These are phyloP conservation scores for Folsomia candida DNA, from an alignment of 2,888 invertebrate species.

Conservation along the genomic window DNA sequence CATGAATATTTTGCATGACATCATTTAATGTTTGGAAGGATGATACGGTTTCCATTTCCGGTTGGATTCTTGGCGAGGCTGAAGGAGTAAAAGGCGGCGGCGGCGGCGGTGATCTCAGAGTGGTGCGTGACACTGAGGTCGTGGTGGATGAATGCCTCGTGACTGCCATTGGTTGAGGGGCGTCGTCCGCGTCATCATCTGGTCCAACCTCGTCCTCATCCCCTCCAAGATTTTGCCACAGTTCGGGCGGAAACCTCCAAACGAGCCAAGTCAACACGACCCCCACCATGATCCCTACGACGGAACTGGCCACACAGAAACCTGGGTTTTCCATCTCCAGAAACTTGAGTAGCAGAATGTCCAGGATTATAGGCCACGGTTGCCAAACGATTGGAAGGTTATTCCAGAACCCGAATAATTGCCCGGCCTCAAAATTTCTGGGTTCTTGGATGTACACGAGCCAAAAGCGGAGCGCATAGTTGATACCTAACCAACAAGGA, in stretches of 20 bases:
- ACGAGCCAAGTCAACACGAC: neutral
- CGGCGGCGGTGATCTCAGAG: too few species aligned
- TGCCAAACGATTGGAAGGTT: constrained; percentile 14
- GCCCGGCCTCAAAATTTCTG: constrained; percentile 16
- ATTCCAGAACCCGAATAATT: constrained; percentile 10
- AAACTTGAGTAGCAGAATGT: constrained; percentile 18
- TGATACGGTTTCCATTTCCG: too few species aligned
- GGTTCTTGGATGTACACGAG: constrained; percentile 18
- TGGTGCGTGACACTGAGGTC: too few species aligned
- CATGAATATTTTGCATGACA: too few species aligned
- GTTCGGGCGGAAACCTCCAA: neutral
- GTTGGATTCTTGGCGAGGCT: too few species aligned
- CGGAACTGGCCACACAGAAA: neutral
- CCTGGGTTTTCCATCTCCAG: neutral
- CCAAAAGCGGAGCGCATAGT: constrained; percentile 7
- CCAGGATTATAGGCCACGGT: constrained; percentile 23
- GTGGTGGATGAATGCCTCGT: too few species aligned
- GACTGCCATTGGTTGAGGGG: too few species aligned
- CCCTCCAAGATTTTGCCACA: constrained; percentile 22
- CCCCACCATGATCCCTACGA: constrained; percentile 11
- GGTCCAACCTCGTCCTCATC: too few species aligned
- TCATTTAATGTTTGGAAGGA: too few species aligned
- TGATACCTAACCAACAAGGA: neutral
- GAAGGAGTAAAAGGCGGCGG: too few species aligned
- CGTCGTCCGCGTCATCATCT: too few species aligned